A percentile compares a stretch with the other conserved stretches of the same genome.
Conservation (phyloP, 2,113 vertebrate genomes). For the Benthochromis sp. region DNA sequence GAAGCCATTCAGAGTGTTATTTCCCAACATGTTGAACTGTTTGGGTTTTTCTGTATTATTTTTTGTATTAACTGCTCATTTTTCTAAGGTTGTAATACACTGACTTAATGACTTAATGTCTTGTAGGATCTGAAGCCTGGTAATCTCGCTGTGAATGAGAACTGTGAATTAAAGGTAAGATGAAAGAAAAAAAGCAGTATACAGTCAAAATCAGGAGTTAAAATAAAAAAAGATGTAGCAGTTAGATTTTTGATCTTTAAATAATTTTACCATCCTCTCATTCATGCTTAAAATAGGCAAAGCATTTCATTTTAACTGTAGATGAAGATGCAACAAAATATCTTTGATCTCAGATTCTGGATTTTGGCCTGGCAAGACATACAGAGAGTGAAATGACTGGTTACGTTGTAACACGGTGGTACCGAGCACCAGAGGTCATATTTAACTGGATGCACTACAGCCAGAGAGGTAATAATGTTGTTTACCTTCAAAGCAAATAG, state of each 20-base stretch:
- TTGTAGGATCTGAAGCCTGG: conserved; percentile 76
- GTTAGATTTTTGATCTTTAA: neutral
- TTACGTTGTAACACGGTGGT: conserved; percentile 80
- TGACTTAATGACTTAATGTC: neutral
- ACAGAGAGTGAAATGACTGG: conserved; percentile 79
- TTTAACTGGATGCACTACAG: conserved; percentile 84
- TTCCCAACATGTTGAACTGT: neutral
- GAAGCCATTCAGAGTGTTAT: neutral
- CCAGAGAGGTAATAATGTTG: conserved; percentile 64
- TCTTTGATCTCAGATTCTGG: conserved; percentile 67
- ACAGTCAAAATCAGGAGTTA: neutral
- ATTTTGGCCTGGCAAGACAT: conserved; percentile 78
- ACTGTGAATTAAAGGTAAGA: conserved; percentile 76
- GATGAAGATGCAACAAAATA: neutral
- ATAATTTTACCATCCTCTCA: neutral
- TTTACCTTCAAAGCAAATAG: neutral
- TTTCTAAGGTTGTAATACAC: neutral
- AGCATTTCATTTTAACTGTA: neutral
- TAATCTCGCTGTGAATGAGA: conserved; percentile 74
- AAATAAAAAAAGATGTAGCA: neutral
- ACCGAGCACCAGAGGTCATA: conserved; percentile 77
- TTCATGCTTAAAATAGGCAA: neutral
- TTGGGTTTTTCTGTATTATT: neutral
- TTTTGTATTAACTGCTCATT: neutral
- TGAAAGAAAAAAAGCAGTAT: neutral